Conservation (phyloP, 1,140 invertebrate genomes). For the Steinernema feltiae region DNA sequence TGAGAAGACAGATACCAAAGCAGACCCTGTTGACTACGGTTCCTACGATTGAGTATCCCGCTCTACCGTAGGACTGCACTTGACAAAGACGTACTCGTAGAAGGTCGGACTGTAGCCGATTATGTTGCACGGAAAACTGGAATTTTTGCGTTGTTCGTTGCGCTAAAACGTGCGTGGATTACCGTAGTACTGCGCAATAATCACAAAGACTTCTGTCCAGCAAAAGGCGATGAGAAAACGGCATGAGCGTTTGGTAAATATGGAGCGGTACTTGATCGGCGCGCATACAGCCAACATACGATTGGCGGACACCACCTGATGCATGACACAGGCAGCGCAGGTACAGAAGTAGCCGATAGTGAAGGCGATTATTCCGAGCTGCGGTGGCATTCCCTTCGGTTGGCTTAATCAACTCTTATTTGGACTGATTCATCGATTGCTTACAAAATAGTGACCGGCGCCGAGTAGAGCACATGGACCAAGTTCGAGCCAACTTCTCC, state of each 20-base stretch:
- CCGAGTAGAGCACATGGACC: not conserved
- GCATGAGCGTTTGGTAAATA: not conserved
- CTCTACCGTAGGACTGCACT: not conserved
- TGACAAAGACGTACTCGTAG: slow-evolving; percentile 2
- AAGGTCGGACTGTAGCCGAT: not conserved
- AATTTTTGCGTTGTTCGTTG: too few species aligned
- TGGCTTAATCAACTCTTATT: not conserved
- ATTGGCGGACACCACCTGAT: not conserved
- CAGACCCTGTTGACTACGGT: not conserved
- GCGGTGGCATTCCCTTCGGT: not conserved
- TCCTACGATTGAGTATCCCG: not conserved
- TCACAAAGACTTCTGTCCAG: not conserved
- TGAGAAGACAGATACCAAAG: not conserved
- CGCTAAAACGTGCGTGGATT: not conserved
- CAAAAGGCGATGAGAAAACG: not conserved
- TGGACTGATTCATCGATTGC: not conserved
- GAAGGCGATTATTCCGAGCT: not conserved
- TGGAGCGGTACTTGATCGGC: not conserved
- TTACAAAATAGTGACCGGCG: not conserved
- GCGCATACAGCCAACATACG: not conserved
- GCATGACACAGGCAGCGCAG: not conserved
- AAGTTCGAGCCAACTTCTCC: not conserved
- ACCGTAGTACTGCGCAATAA: not conserved
- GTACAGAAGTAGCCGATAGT: not conserved
- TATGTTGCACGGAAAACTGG: not conserved